Conservation (phyloP, 2,113 vertebrate species). For the Podarcis cretensis region DNA sequence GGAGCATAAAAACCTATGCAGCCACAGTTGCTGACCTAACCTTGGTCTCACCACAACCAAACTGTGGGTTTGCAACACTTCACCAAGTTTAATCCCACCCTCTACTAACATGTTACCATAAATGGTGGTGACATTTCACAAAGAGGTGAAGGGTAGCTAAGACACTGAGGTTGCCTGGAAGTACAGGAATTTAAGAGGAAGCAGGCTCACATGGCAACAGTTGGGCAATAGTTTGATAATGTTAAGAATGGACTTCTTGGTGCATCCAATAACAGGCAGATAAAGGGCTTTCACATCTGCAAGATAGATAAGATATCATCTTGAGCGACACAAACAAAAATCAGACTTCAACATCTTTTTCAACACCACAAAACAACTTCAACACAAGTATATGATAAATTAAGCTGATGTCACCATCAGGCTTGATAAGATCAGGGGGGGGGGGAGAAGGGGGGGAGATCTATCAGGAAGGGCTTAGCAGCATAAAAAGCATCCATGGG, state of each 20-base stretch:
- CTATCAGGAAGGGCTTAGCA: not conserved
- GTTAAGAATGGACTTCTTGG: rapidly evolving
- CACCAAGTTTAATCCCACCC: not conserved
- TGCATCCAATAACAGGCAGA: not conserved
- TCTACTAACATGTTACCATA: not conserved
- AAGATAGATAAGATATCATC: not conserved
- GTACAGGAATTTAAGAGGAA: not conserved
- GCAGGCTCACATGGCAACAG: rapidly evolving
- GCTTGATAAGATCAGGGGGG: not conserved
- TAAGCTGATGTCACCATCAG: not conserved
- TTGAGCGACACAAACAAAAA: not conserved
- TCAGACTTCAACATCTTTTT: not conserved
- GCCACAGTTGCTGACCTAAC: not conserved
- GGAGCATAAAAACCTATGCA: not conserved
- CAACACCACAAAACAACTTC: not conserved
- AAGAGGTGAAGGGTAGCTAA: rapidly evolving
- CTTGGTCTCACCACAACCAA: not conserved
- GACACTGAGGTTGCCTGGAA: slow-evolving; percentile 1
- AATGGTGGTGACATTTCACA: not conserved
- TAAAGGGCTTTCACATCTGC: not conserved
- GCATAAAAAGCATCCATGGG: not conserved
- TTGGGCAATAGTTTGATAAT: not conserved
- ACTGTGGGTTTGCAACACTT: not conserved
- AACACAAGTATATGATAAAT: not conserved
- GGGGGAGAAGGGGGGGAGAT: too few relatives aligned